phyloP scores from a whole-genome alignment of 2,113 vertebrate genomes.

The Siniperca chuatsi region DNA sequence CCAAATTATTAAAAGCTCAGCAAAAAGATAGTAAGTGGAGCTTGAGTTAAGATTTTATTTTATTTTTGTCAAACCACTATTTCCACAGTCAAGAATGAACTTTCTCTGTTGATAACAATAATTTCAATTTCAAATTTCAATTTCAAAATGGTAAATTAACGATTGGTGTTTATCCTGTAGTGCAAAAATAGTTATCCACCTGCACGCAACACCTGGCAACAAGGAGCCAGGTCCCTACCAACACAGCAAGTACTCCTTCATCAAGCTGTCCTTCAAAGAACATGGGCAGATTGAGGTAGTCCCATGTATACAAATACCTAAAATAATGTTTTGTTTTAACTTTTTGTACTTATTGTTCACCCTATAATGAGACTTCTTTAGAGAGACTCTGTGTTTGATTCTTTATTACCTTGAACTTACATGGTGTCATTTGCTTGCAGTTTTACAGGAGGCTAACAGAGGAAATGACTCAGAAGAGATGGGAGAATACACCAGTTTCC shows the following conservation, averaged over 20 bases:
- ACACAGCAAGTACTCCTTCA: conserved; percentile 92
- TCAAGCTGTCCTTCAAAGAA: conserved; percentile 97
- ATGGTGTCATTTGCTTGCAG: conserved; percentile 73
- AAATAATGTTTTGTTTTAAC: neutral
- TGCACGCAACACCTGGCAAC: conserved; percentile 87
- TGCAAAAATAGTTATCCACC: conserved; percentile 97
- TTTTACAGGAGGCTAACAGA: conserved; percentile 94
- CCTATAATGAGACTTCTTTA: neutral
- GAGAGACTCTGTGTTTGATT: neutral
- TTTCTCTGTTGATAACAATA: neutral
- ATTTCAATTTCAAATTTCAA: neutral
- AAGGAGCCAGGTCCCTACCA: conserved; percentile 97
- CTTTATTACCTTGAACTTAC: neutral
- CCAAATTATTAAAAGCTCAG: neutral
- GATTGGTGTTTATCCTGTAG: conserved; percentile 73
- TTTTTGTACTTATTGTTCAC: neutral
- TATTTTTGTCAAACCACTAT: neutral
- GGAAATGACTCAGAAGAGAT: conserved; percentile 94
- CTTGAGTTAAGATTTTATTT: neutral
- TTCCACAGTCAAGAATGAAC: neutral
- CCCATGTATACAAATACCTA: neutral
- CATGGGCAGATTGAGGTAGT: conserved; percentile 97
- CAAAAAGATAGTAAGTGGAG: neutral
- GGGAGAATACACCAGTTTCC: conserved; percentile 90
- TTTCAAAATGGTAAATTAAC: neutral